Evolutionary conservation across 2,113 vertebrate genomes (phyloP).

Genomic region (Podilymbus podiceps): DNA sequence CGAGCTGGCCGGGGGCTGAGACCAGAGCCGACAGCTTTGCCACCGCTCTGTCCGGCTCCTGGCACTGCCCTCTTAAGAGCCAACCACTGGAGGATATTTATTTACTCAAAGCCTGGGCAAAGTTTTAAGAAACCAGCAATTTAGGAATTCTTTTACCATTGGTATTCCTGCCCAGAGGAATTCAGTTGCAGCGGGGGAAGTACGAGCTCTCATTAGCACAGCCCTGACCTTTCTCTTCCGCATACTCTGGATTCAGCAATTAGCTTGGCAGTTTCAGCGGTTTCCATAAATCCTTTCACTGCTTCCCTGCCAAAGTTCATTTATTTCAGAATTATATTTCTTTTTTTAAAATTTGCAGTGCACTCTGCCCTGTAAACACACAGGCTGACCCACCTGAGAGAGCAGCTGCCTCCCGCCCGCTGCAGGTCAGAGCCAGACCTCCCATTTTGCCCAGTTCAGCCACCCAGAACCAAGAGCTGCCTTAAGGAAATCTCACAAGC

Average conservation of each 20-base stretch:
- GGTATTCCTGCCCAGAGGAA: background rate
- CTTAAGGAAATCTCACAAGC: background rate
- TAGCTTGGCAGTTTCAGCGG: background rate
- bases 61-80: background rate
- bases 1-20: fast-evolving
- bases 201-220: too few species aligned
- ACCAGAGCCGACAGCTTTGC: background rate
- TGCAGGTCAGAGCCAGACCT: background rate
- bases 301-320: background rate
- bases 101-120: background rate
- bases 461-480: background rate
- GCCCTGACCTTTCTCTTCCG: background rate
- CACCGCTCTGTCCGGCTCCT: background rate
- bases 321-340: background rate
- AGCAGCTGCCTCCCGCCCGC: background rate
- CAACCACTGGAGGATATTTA: background rate
- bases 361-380: background rate
- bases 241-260: background rate
- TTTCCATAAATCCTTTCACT: background rate
- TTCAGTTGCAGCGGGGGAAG: background rate
- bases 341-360: background rate
- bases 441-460: background rate
- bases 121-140: background rate
- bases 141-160: background rate
- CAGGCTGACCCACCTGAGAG: background rate